Percentiles rank a stretch among this genome's conserved stretches.
These are phyloP conservation scores for Agelas oroides DNA, from an alignment of 37 sponge, comb jelly and placozoan species.

Conservation along the genomic window DNA sequence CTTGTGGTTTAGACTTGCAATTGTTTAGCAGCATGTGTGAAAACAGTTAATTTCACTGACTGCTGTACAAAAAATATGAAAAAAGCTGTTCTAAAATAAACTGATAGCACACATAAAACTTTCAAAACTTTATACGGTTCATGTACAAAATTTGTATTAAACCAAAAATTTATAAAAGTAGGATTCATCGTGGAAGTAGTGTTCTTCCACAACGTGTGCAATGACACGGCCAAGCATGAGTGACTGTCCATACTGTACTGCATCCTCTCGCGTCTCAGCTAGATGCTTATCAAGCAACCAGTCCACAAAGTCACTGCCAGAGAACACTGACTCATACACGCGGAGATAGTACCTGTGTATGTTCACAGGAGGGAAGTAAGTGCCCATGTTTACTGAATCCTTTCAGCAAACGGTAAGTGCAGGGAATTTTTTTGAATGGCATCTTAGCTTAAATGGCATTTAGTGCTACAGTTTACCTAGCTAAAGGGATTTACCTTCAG, in stretches of 20 bases:
- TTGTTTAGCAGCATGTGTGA: too few relatives aligned
- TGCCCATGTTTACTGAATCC: neutral
- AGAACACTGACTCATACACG: constrained; percentile 65
- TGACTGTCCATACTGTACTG: constrained; percentile 65
- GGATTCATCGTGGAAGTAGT: constrained; percentile 73
- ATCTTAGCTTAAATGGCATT: too few relatives aligned
- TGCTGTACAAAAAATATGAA: too few relatives aligned
- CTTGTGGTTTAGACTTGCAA: too few relatives aligned
- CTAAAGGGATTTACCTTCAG: too few relatives aligned
- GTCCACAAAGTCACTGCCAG: constrained; percentile 72
- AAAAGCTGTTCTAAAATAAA: too few relatives aligned
- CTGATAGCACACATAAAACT: too few relatives aligned
- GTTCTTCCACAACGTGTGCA: constrained; percentile 75
- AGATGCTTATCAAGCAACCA: constrained; percentile 77
- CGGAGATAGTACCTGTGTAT: constrained; percentile 47
- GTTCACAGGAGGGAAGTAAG: neutral
- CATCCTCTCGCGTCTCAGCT: constrained; percentile 60
- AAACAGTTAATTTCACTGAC: too few relatives aligned
- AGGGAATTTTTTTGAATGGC: too few relatives aligned
- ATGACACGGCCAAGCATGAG: constrained; percentile 76
- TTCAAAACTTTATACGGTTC: too few relatives aligned
- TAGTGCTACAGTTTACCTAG: too few relatives aligned
- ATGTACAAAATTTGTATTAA: neutral
- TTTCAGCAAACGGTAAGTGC: too few relatives aligned
- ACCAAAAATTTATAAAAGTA: constrained; percentile 68